These are phyloP conservation scores for Perca schrenkii DNA, from an alignment of 2,113 vertebrate genomes.

Conservation along the genomic window DNA sequence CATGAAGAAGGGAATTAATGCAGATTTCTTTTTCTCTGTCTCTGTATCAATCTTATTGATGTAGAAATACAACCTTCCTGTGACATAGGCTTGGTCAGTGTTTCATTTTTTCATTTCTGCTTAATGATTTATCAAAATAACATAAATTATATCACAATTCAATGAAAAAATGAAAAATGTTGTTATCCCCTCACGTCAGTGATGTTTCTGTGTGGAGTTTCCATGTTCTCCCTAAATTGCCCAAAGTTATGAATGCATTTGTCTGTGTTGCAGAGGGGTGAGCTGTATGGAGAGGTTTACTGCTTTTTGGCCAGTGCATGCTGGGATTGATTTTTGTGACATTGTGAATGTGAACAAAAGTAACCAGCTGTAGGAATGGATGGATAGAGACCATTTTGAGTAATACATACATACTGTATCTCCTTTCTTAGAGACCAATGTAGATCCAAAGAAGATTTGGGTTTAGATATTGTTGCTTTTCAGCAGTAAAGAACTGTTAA, in stretches of 20 bases:
- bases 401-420: too few species aligned
- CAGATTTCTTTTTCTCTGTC: background rate
- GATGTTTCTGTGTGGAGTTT: background rate
- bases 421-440: background rate
- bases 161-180: too few species aligned
- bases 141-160: background rate
- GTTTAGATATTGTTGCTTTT: background rate
- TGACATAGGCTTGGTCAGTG: too few species aligned
- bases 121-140: background rate
- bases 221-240: background rate
- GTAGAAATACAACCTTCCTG: background rate
- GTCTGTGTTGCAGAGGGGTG: slow-evolving; percentile 6
- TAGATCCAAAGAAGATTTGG: background rate
- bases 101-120: background rate
- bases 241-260: background rate
- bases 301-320: background rate
- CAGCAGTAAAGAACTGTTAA: background rate
- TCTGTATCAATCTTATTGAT: slow-evolving; percentile 2
- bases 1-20: slow-evolving; percentile 26
- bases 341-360: background rate
- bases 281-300: background rate
- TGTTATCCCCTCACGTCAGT: slow-evolving; percentile 1
- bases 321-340: background rate
- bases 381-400: background rate
- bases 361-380: fast-evolving